A percentile compares a stretch with the other conserved stretches of the same genome.
These are phyloP conservation scores for Heterochromis multidens DNA, from an alignment of 2,113 vertebrate genomes.

Conservation along the genomic window DNA sequence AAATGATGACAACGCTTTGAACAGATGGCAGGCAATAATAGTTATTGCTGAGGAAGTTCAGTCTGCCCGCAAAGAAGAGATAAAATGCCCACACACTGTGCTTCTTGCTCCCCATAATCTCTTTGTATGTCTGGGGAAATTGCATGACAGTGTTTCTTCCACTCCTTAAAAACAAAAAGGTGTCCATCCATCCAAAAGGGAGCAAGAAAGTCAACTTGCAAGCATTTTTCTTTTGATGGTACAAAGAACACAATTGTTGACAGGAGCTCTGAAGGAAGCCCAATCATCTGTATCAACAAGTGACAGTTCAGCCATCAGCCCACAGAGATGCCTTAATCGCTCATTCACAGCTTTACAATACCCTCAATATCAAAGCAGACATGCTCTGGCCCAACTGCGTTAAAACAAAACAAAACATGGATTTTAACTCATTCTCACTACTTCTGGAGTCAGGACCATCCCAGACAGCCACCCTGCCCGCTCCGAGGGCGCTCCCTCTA, in stretches of 20 bases:
- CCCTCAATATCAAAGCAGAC: accelerated
- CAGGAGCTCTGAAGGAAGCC: background rate
- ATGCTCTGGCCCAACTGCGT: background rate
- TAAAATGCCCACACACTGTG: background rate
- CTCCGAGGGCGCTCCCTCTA: background rate
- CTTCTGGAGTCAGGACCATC: background rate
- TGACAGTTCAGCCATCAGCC: background rate
- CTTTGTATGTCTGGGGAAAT: background rate
- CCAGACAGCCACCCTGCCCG: background rate
- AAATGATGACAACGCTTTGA: background rate
- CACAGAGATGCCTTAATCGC: background rate
- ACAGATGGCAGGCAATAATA: background rate
- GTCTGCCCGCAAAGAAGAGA: background rate
- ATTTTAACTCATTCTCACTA: background rate
- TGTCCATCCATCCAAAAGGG: background rate
- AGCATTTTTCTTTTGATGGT: background rate
- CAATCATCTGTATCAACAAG: background rate
- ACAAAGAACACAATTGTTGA: background rate
- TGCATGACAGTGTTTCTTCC: background rate
- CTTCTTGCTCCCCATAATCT: background rate
- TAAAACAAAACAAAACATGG: background rate
- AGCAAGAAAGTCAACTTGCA: background rate
- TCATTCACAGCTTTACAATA: background rate
- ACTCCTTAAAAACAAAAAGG: background rate
- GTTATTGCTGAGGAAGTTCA: background rate